Evolutionary conservation across 23 tunicate species (phyloP).

Genomic region (Styela plicata): DNA sequence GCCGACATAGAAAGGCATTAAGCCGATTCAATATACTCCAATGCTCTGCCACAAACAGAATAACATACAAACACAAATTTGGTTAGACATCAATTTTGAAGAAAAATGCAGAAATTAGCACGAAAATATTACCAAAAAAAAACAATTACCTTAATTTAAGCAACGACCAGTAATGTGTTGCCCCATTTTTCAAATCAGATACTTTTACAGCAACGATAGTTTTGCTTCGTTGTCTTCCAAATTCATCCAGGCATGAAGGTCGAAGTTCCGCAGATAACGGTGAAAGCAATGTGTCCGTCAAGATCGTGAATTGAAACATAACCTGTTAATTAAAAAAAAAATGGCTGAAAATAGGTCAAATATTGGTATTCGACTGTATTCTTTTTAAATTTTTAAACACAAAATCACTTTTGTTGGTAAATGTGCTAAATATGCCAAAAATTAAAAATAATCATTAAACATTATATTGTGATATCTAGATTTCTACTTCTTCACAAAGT

Average conservation of each 20-base stretch:
- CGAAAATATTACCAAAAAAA: no score
- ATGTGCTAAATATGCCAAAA: no score
- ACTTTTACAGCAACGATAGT: constrained; percentile 91
- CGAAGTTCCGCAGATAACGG: constrained; percentile 78
- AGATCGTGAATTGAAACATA: constrained; percentile 77
- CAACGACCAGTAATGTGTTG: constrained; percentile 87
- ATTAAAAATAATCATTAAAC: no score
- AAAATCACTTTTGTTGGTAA: background rate
- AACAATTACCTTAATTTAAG: constrained; percentile 65
- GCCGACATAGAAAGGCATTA: no score
- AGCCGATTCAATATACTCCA: no score
- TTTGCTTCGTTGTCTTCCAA: constrained; percentile 34
- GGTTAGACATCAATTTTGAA: no score
- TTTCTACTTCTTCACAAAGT: no score
- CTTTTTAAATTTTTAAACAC: background rate
- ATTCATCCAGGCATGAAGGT: constrained; percentile 28
- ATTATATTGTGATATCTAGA: no score
- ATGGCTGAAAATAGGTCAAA: background rate
- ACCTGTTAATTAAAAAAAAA: constrained; percentile 48
- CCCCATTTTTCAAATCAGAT: constrained; percentile 72
- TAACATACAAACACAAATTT: no score
- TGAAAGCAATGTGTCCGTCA: constrained; percentile 81
- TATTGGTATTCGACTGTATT: background rate
- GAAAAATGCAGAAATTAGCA: no score
- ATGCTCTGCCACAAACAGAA: no score